A percentile compares a stretch with the other conserved stretches of the same genome.
phyloP scores from a whole-genome alignment of 2,797 vertebrate genomes.

The Microctenopoma lineatum region DNA sequence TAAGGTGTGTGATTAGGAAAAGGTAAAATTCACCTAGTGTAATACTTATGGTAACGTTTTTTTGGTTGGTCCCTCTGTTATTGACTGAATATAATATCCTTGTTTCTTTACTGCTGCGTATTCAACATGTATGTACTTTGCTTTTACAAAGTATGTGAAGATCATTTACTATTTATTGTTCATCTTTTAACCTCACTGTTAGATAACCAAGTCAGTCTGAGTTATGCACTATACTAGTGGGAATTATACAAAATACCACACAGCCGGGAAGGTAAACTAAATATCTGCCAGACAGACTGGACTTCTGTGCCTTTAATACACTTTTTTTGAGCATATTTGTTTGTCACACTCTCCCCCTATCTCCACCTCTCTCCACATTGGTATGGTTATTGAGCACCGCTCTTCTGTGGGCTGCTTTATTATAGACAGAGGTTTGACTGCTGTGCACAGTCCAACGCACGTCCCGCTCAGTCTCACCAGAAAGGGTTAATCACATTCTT shows the following conservation, averaged over 20 bases:
- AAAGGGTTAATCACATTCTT: conserved; percentile 92
- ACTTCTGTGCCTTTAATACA: neutral
- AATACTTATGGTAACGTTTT: conserved; percentile 3
- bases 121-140: conserved; percentile 18
- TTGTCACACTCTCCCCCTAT: neutral
- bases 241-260: conserved; percentile 7
- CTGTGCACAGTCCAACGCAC: conserved; percentile 46
- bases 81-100: conserved; percentile 31
- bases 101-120: conserved; percentile 2
- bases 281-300: neutral
- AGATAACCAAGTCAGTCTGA: neutral
- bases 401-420: conserved; percentile 29
- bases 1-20: neutral
- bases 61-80: conserved; percentile 17
- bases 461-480: conserved; percentile 68
- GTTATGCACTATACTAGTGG: conserved; percentile 18
- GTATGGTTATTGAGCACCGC: conserved; percentile 16
- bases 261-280: neutral
- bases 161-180: neutral
- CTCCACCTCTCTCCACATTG: no score
- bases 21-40: neutral
- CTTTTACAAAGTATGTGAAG: conserved; percentile 6
- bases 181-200: conserved; percentile 5
- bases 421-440: conserved; percentile 45
- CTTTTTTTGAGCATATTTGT: neutral